Evolutionary conservation across 2,888 invertebrate genomes (phyloP).

Genomic region (Augiades crinisus): DNA sequence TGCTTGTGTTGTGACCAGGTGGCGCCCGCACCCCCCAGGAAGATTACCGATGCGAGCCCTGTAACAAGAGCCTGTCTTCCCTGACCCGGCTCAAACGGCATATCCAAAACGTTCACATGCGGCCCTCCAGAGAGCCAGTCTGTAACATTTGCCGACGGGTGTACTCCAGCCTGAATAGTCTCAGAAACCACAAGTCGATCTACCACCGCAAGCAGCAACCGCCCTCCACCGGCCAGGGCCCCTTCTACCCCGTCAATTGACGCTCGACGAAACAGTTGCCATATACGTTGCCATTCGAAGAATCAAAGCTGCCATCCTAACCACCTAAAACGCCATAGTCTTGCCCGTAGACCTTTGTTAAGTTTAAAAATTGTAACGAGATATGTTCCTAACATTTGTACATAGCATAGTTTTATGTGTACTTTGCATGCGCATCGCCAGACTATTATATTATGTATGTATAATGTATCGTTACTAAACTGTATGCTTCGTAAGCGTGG

Average conservation of each 20-base stretch:
- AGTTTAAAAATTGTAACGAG: conserved; percentile 69
- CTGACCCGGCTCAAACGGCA: conserved; percentile 94
- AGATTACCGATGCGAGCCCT: conserved; percentile 95
- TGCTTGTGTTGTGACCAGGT: conserved; percentile 84
- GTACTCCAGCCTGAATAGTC: conserved; percentile 94
- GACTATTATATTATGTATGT: conserved; percentile 58
- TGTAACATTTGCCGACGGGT: conserved; percentile 96
- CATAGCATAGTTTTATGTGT: conserved; percentile 75
- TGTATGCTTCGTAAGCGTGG: conserved; percentile 57
- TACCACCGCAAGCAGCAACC: conserved; percentile 93
- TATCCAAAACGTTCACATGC: conserved; percentile 95
- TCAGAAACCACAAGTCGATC: conserved; percentile 96
- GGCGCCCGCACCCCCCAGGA: conserved; percentile 89
- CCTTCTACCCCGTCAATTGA: conserved; percentile 75
- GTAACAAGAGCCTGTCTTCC: conserved; percentile 94
- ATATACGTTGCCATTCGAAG: conserved; percentile 63
- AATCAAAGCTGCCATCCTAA: conserved; percentile 72
- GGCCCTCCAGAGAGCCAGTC: conserved; percentile 93
- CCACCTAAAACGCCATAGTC: conserved; percentile 77
- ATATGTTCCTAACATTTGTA: conserved; percentile 80
- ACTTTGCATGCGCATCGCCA: conserved; percentile 75
- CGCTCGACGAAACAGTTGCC: conserved; percentile 48
- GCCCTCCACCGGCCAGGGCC: conserved; percentile 69
- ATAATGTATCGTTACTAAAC: conserved; percentile 58
- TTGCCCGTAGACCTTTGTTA: conserved; percentile 75